Conservation (phyloP, 2,888 invertebrate species). For the Athalia cordata region DNA sequence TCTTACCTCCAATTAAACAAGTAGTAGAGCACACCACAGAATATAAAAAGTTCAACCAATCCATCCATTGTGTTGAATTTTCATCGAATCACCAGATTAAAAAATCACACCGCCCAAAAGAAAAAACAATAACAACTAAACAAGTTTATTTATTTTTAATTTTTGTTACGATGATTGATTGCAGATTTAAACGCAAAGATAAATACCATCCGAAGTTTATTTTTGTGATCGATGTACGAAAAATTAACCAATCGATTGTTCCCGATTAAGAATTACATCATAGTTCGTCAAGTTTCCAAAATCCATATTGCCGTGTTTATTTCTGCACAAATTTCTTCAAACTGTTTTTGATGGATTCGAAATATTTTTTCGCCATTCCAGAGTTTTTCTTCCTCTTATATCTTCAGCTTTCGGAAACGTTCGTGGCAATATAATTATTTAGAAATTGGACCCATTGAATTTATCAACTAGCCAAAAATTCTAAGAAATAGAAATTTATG, state of each 20-base stretch:
- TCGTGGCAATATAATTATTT: no score
- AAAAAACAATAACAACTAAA: not conserved
- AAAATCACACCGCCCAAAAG: not conserved
- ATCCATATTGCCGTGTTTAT: constrained; percentile 5
- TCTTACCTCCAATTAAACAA: constrained; percentile 78
- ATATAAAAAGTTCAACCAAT: constrained; percentile 78
- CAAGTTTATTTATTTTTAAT: no score
- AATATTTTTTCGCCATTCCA: no score
- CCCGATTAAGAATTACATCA: not conserved
- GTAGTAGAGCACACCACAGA: constrained; percentile 79
- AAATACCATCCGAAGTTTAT: not conserved
- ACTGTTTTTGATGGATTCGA: no score
- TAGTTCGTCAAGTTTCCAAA: not conserved
- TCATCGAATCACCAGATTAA: not conserved
- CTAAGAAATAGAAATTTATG: no score
- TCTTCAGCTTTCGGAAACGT: no score
- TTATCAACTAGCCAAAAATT: no score
- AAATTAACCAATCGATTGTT: not conserved
- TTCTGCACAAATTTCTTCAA: no score
- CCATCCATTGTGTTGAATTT: constrained; percentile 73
- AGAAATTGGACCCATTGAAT: no score
- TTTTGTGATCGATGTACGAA: not conserved
- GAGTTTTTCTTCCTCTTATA: no score
- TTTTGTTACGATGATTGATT: no score
- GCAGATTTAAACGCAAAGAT: no score